Evolutionary conservation across 2,113 vertebrate genomes (phyloP).

Genomic region (Nibea coibor): DNA sequence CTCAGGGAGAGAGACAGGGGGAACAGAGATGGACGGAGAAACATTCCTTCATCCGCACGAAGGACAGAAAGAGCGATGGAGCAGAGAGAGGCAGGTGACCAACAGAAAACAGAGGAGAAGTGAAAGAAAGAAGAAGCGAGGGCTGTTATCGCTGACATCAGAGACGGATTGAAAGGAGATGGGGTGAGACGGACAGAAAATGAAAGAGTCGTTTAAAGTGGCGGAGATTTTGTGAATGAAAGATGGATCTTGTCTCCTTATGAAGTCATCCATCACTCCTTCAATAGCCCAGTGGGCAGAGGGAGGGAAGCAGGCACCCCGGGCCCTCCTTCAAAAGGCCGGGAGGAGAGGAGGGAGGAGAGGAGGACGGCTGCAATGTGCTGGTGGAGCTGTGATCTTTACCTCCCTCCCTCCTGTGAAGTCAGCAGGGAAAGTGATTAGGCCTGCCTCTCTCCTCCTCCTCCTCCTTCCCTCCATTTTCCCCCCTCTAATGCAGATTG

Average conservation of each 20-base stretch:
- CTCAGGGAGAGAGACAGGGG: conserved; percentile 56
- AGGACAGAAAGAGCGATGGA: neutral
- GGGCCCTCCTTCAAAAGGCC: conserved; percentile 72
- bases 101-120: neutral
- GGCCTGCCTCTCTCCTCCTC: conserved; percentile 64
- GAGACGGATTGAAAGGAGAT: neutral
- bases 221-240: conserved; percentile 55
- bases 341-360: conserved; percentile 62
- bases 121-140: neutral
- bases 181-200: neutral
- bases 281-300: conserved; percentile 78
- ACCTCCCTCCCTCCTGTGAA: conserved; percentile 78
- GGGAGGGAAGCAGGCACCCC: conserved; percentile 76
- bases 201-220: conserved; percentile 26
- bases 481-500: conserved; percentile 35
- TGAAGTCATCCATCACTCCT: conserved; percentile 85
- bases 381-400: conserved; percentile 82
- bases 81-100: neutral
- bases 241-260: conserved; percentile 78
- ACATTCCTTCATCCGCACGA: conserved; percentile 71
- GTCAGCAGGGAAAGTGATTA: conserved; percentile 86
- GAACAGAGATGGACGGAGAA: conserved; percentile 50
- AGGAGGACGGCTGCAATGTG: conserved; percentile 70
- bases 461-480: conserved; percentile 62
- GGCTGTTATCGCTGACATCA: neutral